Evolutionary conservation across 2,113 vertebrate species (phyloP).

Genomic region (Acrocephalus arundinaceus): DNA sequence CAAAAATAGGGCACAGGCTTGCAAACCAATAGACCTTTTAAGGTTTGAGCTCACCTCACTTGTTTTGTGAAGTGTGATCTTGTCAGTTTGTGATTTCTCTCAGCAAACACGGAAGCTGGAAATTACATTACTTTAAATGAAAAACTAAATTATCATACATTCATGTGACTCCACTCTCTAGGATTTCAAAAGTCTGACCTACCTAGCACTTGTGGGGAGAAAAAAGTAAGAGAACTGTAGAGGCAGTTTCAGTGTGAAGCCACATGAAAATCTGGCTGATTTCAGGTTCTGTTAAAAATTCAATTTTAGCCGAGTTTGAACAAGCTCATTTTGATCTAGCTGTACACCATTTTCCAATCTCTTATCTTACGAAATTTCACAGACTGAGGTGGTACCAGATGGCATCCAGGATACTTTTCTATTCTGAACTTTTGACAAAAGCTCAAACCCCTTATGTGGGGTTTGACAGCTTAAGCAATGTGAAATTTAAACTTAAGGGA

Average conservation of each 20-base stretch:
- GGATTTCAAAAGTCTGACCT: background rate
- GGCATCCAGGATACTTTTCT: background rate
- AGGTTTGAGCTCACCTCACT: background rate
- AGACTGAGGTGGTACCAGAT: background rate
- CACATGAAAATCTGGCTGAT: background rate
- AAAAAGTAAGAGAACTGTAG: background rate
- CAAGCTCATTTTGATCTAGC: background rate
- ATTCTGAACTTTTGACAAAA: background rate
- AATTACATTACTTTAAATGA: background rate
- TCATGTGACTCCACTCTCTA: background rate
- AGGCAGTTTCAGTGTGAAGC: background rate
- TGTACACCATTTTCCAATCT: background rate
- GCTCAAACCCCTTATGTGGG: background rate
- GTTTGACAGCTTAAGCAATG: background rate
- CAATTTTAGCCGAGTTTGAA: background rate
- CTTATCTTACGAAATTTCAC: background rate
- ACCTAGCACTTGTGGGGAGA: background rate
- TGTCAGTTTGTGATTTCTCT: background rate
- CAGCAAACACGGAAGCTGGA: background rate
- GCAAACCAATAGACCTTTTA: background rate
- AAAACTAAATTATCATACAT: background rate
- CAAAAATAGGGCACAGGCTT: background rate
- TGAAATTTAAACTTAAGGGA: background rate
- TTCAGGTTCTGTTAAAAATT: background rate
- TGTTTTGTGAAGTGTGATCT: background rate